Conservation (phyloP, 2,797 vertebrate species). For the Pangasius macronema region DNA sequence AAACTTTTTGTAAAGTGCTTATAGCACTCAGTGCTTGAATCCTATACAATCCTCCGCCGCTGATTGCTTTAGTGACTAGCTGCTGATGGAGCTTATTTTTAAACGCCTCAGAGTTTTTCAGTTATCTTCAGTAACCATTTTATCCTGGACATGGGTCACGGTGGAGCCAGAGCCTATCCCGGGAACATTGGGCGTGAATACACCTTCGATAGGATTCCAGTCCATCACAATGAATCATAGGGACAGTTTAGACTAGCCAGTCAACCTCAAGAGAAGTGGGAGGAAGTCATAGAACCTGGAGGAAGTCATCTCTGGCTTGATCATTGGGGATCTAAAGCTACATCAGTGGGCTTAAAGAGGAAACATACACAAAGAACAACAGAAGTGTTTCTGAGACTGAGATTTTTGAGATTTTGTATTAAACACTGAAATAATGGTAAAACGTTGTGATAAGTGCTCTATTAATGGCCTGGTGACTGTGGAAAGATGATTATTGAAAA, state of each 20-base stretch:
- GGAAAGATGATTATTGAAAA: not conserved
- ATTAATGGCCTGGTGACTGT: not conserved
- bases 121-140: not conserved
- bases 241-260: not conserved
- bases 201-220: not conserved
- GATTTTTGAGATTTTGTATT: not conserved
- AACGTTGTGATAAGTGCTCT: not conserved
- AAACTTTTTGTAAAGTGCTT: conserved; percentile 20
- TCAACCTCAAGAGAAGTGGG: not conserved
- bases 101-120: conserved; percentile 1
- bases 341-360: not conserved
- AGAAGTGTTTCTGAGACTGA: not conserved
- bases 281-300: not conserved
- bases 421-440: not conserved
- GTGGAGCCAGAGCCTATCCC: not conserved
- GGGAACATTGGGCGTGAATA: not conserved
- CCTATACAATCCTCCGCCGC: not conserved
- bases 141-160: not conserved
- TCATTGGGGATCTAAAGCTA: not conserved
- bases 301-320: not conserved
- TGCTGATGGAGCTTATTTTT: conserved; percentile 12
- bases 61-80: not conserved
- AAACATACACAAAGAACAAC: not conserved
- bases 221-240: not conserved
- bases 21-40: not conserved